Evolutionary conservation across 35 echinoderm and acorn worm species (phyloP).

Genomic region (Eucidaris tribuloides): DNA sequence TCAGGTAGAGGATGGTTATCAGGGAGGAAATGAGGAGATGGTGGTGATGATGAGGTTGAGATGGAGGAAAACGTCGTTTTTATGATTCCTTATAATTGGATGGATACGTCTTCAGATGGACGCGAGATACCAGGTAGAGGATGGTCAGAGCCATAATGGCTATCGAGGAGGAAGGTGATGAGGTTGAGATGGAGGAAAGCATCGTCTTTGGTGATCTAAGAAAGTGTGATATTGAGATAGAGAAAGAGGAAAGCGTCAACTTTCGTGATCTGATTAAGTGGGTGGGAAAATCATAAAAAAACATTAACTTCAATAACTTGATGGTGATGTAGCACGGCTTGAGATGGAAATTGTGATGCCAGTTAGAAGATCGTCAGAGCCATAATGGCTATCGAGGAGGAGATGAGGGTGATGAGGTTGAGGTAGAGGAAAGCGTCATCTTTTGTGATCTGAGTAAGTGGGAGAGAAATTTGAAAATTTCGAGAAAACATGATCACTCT

Average conservation of each 20-base stretch:
- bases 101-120: conserved; percentile 29
- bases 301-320: too few species aligned
- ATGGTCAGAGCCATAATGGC: conserved; percentile 35
- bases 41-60: too few species aligned
- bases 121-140: conserved; percentile 33
- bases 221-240: too few species aligned
- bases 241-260: too few species aligned
- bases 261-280: too few species aligned
- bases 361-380: conserved; percentile 31
- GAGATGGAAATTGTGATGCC: conserved; percentile 31
- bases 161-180: conserved; percentile 11
- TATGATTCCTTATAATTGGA: too few species aligned
- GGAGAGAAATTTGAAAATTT: too few species aligned
- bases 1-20: too few species aligned
- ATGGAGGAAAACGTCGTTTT: too few species aligned
- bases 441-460: conserved; percentile 14
- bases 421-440: conserved; percentile 60
- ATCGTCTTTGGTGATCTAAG: conserved; percentile 28
- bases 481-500: too few species aligned
- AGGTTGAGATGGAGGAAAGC: conserved; percentile 57
- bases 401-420: conserved; percentile 27
- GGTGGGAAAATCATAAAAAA: too few species aligned
- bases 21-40: too few species aligned
- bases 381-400: conserved; percentile 25
- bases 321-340: conserved; percentile 41